Evolutionary conservation across 2,888 invertebrate genomes (phyloP).

Genomic region (Tortrix viridana): DNA sequence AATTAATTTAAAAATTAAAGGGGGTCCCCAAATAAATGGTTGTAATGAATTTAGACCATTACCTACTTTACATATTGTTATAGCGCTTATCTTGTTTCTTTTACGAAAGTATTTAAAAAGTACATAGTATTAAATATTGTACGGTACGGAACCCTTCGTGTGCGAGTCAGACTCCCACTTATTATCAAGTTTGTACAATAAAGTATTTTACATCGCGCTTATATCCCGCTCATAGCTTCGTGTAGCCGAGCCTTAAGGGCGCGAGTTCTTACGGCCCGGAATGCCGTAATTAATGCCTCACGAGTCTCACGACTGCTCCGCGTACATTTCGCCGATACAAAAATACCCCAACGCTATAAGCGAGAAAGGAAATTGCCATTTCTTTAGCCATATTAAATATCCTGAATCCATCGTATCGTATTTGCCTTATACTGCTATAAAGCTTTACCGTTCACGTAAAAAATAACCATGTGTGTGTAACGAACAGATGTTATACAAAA

Average conservation of each 20-base stretch:
- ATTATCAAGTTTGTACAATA: too few relatives aligned
- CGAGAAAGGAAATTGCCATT: conserved; percentile 55
- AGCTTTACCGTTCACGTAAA: conserved; percentile 10
- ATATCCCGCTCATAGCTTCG: neutral
- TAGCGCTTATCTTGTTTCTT: too few relatives aligned
- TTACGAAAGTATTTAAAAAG: too few relatives aligned
- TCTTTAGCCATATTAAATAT: conserved; percentile 39
- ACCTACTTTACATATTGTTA: too few relatives aligned
- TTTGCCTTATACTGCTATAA: conserved; percentile 27
- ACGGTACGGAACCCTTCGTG: too few relatives aligned
- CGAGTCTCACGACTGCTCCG: conserved; percentile 38
- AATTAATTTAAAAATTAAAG: too few relatives aligned
- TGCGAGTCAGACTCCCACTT: too few relatives aligned
- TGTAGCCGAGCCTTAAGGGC: conserved; percentile 27
- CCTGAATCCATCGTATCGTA: conserved; percentile 37
- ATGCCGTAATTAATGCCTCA: conserved; percentile 57
- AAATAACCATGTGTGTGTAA: conserved; percentile 8
- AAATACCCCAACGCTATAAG: conserved; percentile 50
- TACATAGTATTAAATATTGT: too few relatives aligned
- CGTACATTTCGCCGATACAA: conserved; percentile 37
- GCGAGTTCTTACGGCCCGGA: conserved; percentile 30
- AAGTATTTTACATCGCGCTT: too few relatives aligned
- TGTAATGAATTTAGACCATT: too few relatives aligned
- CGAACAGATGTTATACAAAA: neutral
- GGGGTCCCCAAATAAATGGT: too few relatives aligned